These are phyloP conservation scores for Hirtodrosophila cameraria DNA, from an alignment of 2,888 invertebrate species.

Conservation along the genomic window DNA sequence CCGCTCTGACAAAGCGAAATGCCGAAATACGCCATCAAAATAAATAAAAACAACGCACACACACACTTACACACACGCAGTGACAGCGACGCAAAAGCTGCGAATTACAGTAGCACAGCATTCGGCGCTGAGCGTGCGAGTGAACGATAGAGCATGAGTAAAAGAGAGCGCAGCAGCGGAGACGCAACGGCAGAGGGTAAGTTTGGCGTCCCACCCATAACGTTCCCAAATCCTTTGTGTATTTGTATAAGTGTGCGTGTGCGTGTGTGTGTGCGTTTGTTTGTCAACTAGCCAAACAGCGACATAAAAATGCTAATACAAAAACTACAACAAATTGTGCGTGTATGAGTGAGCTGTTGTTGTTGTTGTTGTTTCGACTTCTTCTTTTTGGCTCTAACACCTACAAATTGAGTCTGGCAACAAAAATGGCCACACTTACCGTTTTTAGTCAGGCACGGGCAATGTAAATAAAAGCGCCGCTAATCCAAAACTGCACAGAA, in stretches of 20 bases:
- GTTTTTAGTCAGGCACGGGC: slow-evolving; percentile 37
- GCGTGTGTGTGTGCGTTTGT: slow-evolving; percentile 53
- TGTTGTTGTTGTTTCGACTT: slow-evolving; percentile 17
- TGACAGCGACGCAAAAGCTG: slow-evolving; percentile 52
- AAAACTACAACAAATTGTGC: slow-evolving; percentile 72
- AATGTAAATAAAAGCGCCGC: slow-evolving; percentile 57
- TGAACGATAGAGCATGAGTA: slow-evolving; percentile 25
- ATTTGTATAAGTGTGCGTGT: slow-evolving; percentile 33
- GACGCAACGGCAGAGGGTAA: slow-evolving; percentile 52
- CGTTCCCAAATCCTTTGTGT: slow-evolving; percentile 73
- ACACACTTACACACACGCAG: slow-evolving; percentile 26
- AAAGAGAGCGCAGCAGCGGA: slow-evolving; percentile 35
- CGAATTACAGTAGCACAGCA: slow-evolving; percentile 73
- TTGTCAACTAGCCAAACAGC: slow-evolving; percentile 69
- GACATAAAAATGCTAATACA: slow-evolving; percentile 76
- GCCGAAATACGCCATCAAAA: slow-evolving; percentile 77
- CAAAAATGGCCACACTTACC: slow-evolving; percentile 65
- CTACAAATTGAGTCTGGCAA: slow-evolving; percentile 45
- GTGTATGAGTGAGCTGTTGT: slow-evolving; percentile 16
- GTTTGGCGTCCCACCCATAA: slow-evolving; percentile 69
- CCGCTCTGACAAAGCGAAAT: slow-evolving; percentile 70
- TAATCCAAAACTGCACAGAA: slow-evolving; percentile 61
- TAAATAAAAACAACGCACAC: slow-evolving; percentile 67
- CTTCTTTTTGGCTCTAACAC: slow-evolving; percentile 30
- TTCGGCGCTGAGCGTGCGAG: slow-evolving; percentile 55